Evolutionary conservation across 1,140 invertebrate species (phyloP).

Genomic region (Patella vulgata): DNA sequence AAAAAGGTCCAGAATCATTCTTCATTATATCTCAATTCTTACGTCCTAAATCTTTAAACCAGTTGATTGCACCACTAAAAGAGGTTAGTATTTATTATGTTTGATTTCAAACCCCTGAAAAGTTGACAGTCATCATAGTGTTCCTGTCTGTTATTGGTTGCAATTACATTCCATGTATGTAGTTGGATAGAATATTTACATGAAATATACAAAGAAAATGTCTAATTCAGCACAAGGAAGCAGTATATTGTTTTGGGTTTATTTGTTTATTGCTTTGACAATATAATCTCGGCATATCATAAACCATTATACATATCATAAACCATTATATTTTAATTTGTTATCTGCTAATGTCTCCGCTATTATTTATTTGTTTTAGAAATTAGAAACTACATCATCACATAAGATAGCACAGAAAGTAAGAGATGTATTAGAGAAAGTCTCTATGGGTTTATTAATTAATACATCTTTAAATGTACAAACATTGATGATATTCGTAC

Average conservation of each 20-base stretch:
- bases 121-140: no score
- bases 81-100: conserved; percentile 70
- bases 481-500: conserved; percentile 81
- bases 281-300: no score
- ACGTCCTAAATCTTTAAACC: conserved; percentile 78
- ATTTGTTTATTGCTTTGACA: no score
- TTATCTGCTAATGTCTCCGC: no score
- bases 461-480: conserved; percentile 80
- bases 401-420: conserved; percentile 84
- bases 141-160: no score
- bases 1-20: conserved; percentile 89
- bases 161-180: not conserved
- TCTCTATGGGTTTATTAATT: conserved; percentile 81
- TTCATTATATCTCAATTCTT: conserved; percentile 84
- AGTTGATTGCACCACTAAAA: conserved; percentile 85
- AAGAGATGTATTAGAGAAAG: conserved; percentile 80
- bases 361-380: conserved; percentile 69
- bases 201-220: not conserved
- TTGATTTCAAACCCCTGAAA: not conserved
- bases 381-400: conserved; percentile 73
- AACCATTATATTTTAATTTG: no score
- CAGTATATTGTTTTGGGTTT: no score
- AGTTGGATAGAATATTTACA: not conserved
- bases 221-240: no score
- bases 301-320: no score